Conservation (phyloP, 2,797 vertebrate genomes). For the Manis pentadactyla region DNA sequence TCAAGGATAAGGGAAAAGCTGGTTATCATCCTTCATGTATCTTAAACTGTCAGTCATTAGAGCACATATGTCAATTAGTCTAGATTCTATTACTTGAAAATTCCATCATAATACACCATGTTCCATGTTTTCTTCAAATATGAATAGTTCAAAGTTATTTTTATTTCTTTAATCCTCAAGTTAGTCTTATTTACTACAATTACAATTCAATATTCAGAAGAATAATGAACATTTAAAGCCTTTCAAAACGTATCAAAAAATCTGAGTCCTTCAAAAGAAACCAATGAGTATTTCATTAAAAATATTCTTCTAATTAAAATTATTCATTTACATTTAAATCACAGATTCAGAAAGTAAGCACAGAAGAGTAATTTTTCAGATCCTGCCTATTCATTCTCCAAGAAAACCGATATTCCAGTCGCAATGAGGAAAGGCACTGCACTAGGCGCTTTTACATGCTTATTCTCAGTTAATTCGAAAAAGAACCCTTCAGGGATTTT, state of each 20-base stretch:
- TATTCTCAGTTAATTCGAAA: background rate
- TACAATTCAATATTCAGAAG: background rate
- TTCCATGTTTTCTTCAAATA: slow-evolving; percentile 22
- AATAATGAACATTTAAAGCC: background rate
- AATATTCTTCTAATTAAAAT: slow-evolving; percentile 17
- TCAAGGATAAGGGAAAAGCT: background rate
- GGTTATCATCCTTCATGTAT: background rate
- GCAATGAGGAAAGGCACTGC: background rate
- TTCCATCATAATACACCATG: background rate
- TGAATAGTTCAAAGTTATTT: background rate
- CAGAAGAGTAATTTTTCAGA: background rate
- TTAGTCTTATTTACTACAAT: background rate
- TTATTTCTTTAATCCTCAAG: background rate
- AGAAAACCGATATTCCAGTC: background rate
- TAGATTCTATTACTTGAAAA: background rate
- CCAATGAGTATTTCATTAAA: background rate
- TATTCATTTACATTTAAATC: slow-evolving; percentile 25
- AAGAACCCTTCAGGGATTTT: background rate
- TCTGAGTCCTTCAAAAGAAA: background rate
- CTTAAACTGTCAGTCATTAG: background rate
- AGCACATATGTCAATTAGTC: background rate
- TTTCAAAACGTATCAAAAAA: background rate
- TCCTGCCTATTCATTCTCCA: background rate
- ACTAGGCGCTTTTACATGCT: background rate
- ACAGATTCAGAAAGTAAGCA: background rate